Conservation (phyloP, 2,888 invertebrate species). For the Pheosia gnoma region DNA sequence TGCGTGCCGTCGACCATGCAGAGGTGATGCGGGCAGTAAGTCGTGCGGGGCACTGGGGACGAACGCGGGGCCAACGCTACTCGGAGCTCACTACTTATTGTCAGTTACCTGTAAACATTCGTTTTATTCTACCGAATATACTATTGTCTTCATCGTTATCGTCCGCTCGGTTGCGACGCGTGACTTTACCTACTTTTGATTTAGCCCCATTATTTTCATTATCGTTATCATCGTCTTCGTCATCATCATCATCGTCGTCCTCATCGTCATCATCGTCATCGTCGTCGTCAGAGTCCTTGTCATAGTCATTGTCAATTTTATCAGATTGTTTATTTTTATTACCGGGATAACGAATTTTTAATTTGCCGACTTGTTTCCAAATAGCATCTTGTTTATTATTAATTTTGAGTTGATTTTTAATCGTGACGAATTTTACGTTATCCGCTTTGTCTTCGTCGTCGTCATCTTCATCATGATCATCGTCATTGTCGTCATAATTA, state of each 20-base stretch:
- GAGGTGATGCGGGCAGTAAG: conserved; percentile 68
- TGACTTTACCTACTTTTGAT: conserved; percentile 49
- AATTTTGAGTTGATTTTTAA: conserved; percentile 45
- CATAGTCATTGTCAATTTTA: conserved; percentile 64
- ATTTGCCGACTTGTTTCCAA: conserved; percentile 50
- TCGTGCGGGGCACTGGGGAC: conserved; percentile 51
- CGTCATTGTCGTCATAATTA: conserved; percentile 55
- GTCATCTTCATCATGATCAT: conserved; percentile 52
- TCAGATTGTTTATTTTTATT: conserved; percentile 39
- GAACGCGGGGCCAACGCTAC: conserved; percentile 62
- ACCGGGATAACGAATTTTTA: conserved; percentile 48
- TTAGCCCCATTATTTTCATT: conserved; percentile 43
- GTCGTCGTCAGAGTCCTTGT: conserved; percentile 60
- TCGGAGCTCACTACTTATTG: conserved; percentile 31
- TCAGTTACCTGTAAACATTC: conserved; percentile 80
- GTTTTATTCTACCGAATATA: conserved; percentile 80
- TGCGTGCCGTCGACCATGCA: conserved; percentile 81
- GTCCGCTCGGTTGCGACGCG: conserved; percentile 65
- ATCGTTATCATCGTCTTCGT: conserved; percentile 61
- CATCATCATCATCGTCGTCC: conserved; percentile 69
- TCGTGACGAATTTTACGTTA: conserved; percentile 53
- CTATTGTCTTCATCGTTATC: conserved; percentile 79
- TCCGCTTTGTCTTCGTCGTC: conserved; percentile 68
- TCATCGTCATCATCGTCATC: conserved; percentile 72
- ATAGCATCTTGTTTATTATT: conserved; percentile 42